Conservation (phyloP, 2,888 invertebrate species). For the Rugalucina vietnamica region DNA sequence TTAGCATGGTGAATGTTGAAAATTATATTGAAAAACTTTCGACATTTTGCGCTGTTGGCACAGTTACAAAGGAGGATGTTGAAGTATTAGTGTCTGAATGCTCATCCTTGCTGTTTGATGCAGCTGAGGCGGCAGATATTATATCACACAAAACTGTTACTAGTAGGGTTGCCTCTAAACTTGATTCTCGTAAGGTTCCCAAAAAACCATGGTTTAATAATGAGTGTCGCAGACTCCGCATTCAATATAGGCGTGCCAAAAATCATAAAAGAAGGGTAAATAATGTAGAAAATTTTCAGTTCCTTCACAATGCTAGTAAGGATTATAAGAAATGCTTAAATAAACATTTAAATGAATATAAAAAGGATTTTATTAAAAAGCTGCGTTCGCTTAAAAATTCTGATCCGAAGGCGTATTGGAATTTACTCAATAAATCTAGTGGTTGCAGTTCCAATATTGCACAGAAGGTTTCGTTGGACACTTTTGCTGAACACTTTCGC, state of each 20-base stretch:
- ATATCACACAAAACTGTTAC: not conserved
- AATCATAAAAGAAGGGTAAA: not conserved
- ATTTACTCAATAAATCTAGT: not conserved
- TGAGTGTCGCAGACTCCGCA: not conserved
- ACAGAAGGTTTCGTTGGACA: not conserved
- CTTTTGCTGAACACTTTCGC: not conserved
- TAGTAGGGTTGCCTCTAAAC: not conserved
- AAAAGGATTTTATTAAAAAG: not conserved
- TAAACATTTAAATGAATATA: not conserved
- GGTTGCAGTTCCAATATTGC: not conserved
- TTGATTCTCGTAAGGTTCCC: not conserved
- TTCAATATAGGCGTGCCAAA: not conserved
- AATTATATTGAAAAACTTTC: not conserved
- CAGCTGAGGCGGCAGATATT: not conserved
- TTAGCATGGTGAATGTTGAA: not conserved
- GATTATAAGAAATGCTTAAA: not conserved
- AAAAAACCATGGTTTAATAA: not conserved
- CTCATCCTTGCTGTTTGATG: not conserved
- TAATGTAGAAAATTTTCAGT: not conserved
- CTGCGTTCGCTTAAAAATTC: not conserved
- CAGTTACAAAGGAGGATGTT: not conserved
- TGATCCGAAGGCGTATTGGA: slow-evolving; percentile 3
- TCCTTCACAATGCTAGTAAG: not conserved
- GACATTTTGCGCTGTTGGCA: not conserved
- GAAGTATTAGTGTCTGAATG: not conserved